Conservation (phyloP, 2,888 invertebrate genomes). For the Lasioglossum lativentre region DNA sequence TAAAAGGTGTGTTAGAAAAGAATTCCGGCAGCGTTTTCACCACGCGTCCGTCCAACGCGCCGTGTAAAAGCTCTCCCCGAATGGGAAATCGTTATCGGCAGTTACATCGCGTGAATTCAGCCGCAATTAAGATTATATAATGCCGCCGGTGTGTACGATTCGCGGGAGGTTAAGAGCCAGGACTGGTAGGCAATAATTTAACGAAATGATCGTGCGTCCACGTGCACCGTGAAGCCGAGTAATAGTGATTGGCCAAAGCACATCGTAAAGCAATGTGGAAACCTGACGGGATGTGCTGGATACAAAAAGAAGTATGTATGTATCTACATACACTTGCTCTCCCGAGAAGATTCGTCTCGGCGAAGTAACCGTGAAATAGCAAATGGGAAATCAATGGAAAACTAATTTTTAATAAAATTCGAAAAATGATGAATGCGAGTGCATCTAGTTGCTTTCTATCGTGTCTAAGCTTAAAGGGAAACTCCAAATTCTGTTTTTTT, state of each 20-base stretch:
- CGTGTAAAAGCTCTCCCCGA: neutral
- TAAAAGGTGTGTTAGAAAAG: neutral
- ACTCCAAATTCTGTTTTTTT: too few relatives aligned
- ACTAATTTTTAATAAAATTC: neutral
- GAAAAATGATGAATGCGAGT: neutral
- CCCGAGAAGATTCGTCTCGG: neutral
- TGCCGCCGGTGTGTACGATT: conserved; percentile 12
- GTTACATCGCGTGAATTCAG: conserved; percentile 26
- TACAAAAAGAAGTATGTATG: neutral
- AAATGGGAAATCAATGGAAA: neutral
- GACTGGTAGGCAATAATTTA: conserved; percentile 42
- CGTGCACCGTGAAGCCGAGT: neutral
- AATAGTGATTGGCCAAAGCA: neutral
- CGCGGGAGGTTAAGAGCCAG: conserved; percentile 13
- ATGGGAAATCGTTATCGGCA: conserved; percentile 2
- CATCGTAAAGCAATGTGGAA: neutral
- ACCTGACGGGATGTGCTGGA: neutral
- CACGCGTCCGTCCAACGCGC: neutral
- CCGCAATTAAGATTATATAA: conserved; percentile 41
- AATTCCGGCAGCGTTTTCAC: neutral
- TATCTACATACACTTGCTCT: neutral
- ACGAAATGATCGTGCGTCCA: conserved; percentile 4
- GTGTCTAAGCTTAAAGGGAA: too few relatives aligned
- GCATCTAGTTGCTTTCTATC: too few relatives aligned
- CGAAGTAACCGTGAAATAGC: neutral